Evolutionary conservation across 37 sponge, comb jelly and placozoan species (phyloP), one percentile per base, ranked within the genome.

Genomic region (Cliona cf. orientalis): DNA sequence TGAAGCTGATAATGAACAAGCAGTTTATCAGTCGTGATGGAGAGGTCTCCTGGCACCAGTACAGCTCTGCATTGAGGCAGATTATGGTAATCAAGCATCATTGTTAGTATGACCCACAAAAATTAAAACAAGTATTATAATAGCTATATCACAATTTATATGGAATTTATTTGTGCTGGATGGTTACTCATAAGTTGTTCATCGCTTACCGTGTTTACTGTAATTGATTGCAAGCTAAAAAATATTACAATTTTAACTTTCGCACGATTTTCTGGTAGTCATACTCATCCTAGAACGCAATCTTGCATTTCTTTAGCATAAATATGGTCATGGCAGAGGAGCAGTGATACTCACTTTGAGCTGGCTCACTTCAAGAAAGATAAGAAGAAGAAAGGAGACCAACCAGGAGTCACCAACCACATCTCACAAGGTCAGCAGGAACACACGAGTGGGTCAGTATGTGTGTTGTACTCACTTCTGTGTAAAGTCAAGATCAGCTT

Each of bases 11-110:
- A 35, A 31, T 83, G 43, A 74, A 67, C 56, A 73, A 60, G 17
- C 75, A 66, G 35, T 28, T 66, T 1, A 55, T 33, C 61, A 42
- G 25, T 7, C 86, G 80, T 32, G 37, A 44, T 42, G 91, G 91
- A 33, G 91, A 91, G 59, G 86, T 91, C 36, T 91, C 91, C 45
- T 91, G 91, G 91, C 91, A 91, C 5, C 91, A 91, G 69, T 91
- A 80, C 62, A 86, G 87, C 58, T 42, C 59, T 46, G 68, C 87
- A 19, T 33, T 91, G 61, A 76, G 77, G 26, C 46, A 46, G 17
- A 67, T 34, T 55, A 53, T 91, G 91, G 91, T 91, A 40, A 59
- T n/a, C n/a, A n/a, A n/a, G n/a, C n/a, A n/a, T n/a, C n/a, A n/a
- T n/a, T n/a, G n/a, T n/a, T n/a, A n/a, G n/a, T n/a, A n/a, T n/a